phyloP scores from a whole-genome alignment of 2,888 invertebrate genomes.

The Caenorhabditis sp. region DNA sequence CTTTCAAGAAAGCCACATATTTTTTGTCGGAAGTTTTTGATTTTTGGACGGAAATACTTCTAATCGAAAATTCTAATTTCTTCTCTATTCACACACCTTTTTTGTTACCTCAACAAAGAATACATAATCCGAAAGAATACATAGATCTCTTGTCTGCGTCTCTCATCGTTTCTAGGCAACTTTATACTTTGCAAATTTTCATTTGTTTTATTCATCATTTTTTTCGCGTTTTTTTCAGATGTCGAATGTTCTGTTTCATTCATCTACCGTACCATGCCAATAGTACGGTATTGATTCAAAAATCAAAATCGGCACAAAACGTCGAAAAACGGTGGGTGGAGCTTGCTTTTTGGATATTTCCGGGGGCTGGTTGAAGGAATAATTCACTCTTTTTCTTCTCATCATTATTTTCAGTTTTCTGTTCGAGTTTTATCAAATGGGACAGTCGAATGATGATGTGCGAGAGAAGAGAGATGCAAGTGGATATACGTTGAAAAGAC shows the following conservation, averaged over 20 bases:
- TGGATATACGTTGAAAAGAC: conserved; percentile 8
- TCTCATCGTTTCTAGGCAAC: conserved; percentile 1
- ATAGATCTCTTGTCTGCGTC: not conserved
- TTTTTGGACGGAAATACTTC: too few relatives aligned
- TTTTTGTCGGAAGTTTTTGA: too few relatives aligned
- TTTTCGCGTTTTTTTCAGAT: not conserved
- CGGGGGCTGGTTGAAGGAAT: not conserved
- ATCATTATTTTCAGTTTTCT: conserved; percentile 32
- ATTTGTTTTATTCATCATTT: not conserved
- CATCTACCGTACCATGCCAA: conserved; percentile 34
- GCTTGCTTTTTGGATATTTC: not conserved
- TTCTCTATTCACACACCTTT: too few relatives aligned
- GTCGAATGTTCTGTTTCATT: conserved; percentile 37
- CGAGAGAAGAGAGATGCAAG: conserved; percentile 2
- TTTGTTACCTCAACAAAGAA: not conserved
- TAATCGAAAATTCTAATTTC: too few relatives aligned
- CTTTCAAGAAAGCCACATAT: too few relatives aligned
- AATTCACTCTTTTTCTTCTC: not conserved
- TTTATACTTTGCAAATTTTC: not conserved
- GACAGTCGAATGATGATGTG: not conserved
- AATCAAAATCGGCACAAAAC: not conserved
- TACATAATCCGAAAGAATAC: not conserved
- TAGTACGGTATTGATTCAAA: conserved; percentile 26
- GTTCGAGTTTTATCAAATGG: conserved; percentile 22
- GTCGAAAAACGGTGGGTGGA: conserved; percentile 10